Evolutionary conservation across 92 coral and sea anemone genomes (phyloP), one percentile per base, ranked within the genome.

Genomic region (Phymanthus crucifer): DNA sequence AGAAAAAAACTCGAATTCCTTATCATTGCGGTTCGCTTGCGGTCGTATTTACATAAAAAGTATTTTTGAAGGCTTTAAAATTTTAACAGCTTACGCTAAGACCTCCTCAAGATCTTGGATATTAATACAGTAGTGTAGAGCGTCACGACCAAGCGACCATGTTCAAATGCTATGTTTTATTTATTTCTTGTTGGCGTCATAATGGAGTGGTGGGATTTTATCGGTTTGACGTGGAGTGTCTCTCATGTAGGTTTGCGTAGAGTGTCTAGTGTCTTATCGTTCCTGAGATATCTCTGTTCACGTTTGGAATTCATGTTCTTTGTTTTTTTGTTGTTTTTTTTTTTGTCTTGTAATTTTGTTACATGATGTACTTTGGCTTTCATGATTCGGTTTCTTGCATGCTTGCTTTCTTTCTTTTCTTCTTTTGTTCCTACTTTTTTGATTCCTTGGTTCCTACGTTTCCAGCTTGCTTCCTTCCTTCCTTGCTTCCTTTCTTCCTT

Each of bases 61-160:
- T 34, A 66, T 74, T 58, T 73, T 74, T 82, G 78, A 35, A 81
- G 86, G 75, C 80, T 80, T 72, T 58, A 80, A 71, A 71, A 38
- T 71, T 80, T 80, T 43, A 80, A 46, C 37, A 43, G 75, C 80
- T 75, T 75, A 75, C 70, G 48, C 38, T 43, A 52, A 54, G 5
- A 75, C 33, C 21, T 47, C 32, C 81, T 77, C 47, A n/a, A 77
- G 32, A 31, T n/a, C 40, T 6, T 14, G 81, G 65, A 64, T 46
- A 37, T 31, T 2, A 35, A 10, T 61, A 38, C 26, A 23, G 32
- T 70, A 21, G 19, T 54, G 26, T 29, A 27, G 13, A 36, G 48
- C 71, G 46, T 37, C 66, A 58, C 32, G 66, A 58, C 11, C 36
- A 61, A 24, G 34, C 23, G 26, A 1, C 8, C 64, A 23, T 54